Percentiles rank a stretch among this genome's conserved stretches.
Conservation (phyloP, 2,888 invertebrate species). For the Macrophya alboannulata region DNA sequence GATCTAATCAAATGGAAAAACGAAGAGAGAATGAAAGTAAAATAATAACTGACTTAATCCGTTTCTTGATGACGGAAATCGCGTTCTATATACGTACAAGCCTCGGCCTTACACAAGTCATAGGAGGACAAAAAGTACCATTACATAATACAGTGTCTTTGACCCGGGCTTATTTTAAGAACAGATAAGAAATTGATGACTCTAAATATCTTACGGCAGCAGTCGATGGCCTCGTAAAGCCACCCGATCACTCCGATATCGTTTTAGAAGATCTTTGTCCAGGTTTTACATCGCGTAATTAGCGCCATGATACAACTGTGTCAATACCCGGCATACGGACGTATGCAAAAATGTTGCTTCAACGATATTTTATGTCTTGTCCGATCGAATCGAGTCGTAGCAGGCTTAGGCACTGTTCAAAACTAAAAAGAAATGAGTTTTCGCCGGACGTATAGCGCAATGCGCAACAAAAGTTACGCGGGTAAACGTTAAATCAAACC, state of each 20-base stretch:
- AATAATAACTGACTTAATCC: not conserved
- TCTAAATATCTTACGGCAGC: slow-evolving; percentile 4
- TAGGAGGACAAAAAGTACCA: not conserved
- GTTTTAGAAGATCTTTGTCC: not conserved
- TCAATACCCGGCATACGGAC: not conserved
- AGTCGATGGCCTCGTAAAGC: slow-evolving; percentile 27
- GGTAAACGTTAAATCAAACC: slow-evolving; percentile 54
- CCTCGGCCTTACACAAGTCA: not conserved
- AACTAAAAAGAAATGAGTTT: slow-evolving; percentile 9
- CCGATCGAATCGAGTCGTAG: not conserved
- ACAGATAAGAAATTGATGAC: slow-evolving; percentile 47
- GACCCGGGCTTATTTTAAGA: slow-evolving; percentile 33
- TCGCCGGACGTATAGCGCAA: not conserved
- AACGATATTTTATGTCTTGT: not conserved
- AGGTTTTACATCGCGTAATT: slow-evolving; percentile 35
- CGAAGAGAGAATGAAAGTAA: not conserved
- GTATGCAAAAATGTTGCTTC: no score
- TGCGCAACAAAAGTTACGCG: not conserved
- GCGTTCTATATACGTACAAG: not conserved
- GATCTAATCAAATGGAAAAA: not conserved
- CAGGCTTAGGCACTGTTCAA: not conserved
- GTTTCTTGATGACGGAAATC: not conserved
- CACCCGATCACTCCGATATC: slow-evolving; percentile 7
- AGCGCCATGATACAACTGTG: slow-evolving; percentile 45
- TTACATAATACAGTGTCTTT: slow-evolving; percentile 36